These are phyloP conservation scores for Paramuricea clavata DNA, from an alignment of 92 coral and sea anemone genomes.

Conservation along the genomic window DNA sequence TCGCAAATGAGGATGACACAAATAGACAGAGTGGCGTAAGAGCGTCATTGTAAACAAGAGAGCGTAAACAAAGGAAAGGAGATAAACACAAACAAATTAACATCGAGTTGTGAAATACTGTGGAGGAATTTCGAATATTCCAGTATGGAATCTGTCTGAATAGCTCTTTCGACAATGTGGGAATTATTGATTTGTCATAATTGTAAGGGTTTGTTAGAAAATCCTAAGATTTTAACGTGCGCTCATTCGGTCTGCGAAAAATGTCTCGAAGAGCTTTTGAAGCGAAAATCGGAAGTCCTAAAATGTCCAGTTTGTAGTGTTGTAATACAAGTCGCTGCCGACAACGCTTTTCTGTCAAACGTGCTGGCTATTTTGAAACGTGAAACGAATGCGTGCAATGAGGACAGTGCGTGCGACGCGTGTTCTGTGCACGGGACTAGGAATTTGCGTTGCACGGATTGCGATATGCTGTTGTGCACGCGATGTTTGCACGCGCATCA, in stretches of 20 bases:
- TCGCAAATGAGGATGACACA: neutral
- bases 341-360: conserved; percentile 44
- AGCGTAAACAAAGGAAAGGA: neutral
- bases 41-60: neutral
- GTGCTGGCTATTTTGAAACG: conserved; percentile 52
- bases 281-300: neutral
- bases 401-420: conserved; percentile 27
- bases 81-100: conserved; percentile 12
- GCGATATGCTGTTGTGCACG: conserved; percentile 45
- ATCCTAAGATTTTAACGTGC: conserved; percentile 58
- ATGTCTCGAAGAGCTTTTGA: conserved; percentile 43
- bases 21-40: neutral
- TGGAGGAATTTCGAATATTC: neutral
- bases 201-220: conserved; percentile 47
- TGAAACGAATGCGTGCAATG: conserved; percentile 4
- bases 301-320: conserved; percentile 60
- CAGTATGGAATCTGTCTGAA: neutral
- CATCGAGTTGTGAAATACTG: neutral
- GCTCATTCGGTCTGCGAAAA: conserved; percentile 52
- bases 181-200: conserved; percentile 53
- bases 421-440: conserved; percentile 35
- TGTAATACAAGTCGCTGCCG: conserved; percentile 29
- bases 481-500: conserved; percentile 38
- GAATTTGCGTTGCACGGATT: conserved; percentile 31
- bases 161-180: conserved; percentile 35